Evolutionary conservation across 1,140 invertebrate genomes (phyloP).

Genomic region (Polyergus mexicanus): DNA sequence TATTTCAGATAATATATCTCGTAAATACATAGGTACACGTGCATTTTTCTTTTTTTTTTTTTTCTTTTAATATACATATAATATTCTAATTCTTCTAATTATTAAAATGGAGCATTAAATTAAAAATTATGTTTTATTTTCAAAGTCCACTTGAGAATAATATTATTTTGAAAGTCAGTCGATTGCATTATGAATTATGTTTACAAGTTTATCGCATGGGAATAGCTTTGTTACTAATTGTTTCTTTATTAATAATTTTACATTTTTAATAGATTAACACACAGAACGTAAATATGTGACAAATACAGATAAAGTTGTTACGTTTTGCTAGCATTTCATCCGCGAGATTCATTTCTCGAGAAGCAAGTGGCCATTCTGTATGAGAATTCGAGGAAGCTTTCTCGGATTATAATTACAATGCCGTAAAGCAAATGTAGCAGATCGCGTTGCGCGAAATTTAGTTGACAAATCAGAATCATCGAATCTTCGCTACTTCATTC

Average conservation of each 20-base stretch:
- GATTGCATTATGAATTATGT: no score
- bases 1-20: slow-evolving; percentile 8
- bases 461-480: slow-evolving; percentile 72
- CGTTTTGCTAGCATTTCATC: slow-evolving; percentile 32
- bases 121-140: neutral
- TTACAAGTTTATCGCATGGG: no score
- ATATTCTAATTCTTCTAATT: neutral
- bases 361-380: slow-evolving; percentile 75
- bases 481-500: slow-evolving; percentile 26
- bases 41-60: neutral
- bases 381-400: slow-evolving; percentile 80
- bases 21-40: neutral
- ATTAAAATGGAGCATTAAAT: neutral
- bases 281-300: neutral
- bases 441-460: slow-evolving; percentile 72
- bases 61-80: neutral
- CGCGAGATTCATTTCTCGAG: slow-evolving; percentile 72
- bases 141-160: no score
- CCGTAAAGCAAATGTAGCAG: slow-evolving; percentile 72
- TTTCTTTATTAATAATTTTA: neutral
- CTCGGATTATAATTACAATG: slow-evolving; percentile 80
- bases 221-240: neutral
- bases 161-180: no score
- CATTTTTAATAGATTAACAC: neutral
- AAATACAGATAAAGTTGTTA: neutral